Evolutionary conservation across 2,113 vertebrate species (phyloP), one percentile per base, ranked within the genome.

Genomic region (Nothocercus julius): DNA sequence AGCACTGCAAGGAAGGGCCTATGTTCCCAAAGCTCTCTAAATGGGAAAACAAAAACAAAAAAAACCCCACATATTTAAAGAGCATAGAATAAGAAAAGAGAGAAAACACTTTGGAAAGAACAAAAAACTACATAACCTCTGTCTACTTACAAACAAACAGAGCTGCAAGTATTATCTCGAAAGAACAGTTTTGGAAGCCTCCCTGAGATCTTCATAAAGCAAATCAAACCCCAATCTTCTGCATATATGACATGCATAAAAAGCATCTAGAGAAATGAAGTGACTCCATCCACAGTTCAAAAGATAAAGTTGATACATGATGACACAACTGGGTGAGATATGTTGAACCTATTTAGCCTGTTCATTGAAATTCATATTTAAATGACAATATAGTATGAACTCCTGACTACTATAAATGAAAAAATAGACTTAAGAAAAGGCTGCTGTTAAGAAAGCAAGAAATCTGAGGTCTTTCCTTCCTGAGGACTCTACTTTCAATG

Each of bases 1-100:
- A 97, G 85, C 83, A 82, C 9, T 86, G 74, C 82, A 87, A 87
- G 93, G 72, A 95, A 87, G 58, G n/a, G 75, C 11, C 51, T 89
- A 15, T 73, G 72, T 77, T 96, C 73, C 73, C 87, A 92, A 86
- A 95, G 66, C 58, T 93, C 62, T 44, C 44, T 85, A 81, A 82
- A 85, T 75, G 30, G 25, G 34, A 89, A 89, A 88, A 89, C 93
- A 95, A 93, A 47, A 9, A 19, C 42, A 44, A 36, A 36, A 36
- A 8, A 36, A 36, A 36, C 36, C 36, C 36, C 36, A 36, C 36
- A 36, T 36, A 36, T 36, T 36, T 89, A 67, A 92, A 92, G 75
- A 96, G 92, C n/a, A 36, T 36, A 21, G 32, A 82, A 19, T 28
- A 95, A 73, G 75, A 92, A 92, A 85, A 11, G 61, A 79, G 58